phyloP scores from a whole-genome alignment of 2,113 vertebrate species.

The Ariopsis seemanni region DNA sequence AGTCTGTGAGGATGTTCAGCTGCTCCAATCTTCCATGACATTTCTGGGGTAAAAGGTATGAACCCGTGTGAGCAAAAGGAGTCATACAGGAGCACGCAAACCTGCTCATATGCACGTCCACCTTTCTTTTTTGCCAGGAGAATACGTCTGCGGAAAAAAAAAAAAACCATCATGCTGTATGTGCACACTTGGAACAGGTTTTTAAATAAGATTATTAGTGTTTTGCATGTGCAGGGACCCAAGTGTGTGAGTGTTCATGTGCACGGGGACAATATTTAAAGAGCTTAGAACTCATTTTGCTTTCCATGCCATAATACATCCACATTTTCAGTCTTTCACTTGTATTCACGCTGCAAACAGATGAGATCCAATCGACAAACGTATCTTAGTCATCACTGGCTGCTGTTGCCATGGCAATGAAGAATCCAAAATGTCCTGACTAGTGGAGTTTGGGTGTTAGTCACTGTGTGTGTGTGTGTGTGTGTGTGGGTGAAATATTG shows the following conservation, averaged over 20 bases:
- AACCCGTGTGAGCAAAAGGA: not conserved
- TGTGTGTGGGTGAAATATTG: slow-evolving; percentile 12
- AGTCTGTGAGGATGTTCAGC: slow-evolving; percentile 30
- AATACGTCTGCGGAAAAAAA: not conserved
- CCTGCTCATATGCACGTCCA: not conserved
- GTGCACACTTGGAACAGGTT: not conserved
- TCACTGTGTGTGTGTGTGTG: slow-evolving; percentile 23
- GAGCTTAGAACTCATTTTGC: not conserved
- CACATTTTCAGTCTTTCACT: slow-evolving; percentile 15
- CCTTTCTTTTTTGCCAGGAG: not conserved
- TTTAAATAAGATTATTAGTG: not conserved
- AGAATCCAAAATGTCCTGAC: slow-evolving; percentile 50
- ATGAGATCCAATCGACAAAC: slow-evolving; percentile 43
- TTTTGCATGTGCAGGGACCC: not conserved
- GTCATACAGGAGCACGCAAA: not conserved
- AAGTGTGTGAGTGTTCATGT: not conserved
- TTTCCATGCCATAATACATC: not conserved
- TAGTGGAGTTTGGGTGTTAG: slow-evolving; percentile 26
- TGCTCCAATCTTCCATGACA: slow-evolving; percentile 47
- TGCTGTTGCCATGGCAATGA: slow-evolving; percentile 66
- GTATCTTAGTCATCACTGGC: slow-evolving; percentile 48
- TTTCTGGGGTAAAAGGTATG: slow-evolving; percentile 4
- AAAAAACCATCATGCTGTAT: not conserved
- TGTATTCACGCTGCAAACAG: slow-evolving; percentile 23
- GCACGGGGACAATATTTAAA: not conserved